These are phyloP conservation scores for Diceros bicornis DNA, from an alignment of 2,797 vertebrate species.

Conservation along the genomic window DNA sequence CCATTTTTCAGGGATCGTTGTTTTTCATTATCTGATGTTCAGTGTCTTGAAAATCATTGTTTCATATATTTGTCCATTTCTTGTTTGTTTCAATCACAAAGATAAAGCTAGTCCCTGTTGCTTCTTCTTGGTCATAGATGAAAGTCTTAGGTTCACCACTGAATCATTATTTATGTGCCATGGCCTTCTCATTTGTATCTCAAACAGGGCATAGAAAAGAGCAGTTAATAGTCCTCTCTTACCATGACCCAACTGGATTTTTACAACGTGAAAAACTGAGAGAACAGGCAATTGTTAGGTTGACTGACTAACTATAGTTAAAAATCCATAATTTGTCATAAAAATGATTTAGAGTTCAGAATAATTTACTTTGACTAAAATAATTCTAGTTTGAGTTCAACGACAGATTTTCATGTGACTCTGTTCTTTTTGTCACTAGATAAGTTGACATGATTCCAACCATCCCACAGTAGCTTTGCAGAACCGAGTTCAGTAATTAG, in stretches of 20 bases:
- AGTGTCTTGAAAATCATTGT: background rate
- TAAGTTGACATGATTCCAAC: constrained; percentile 50
- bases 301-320: constrained; percentile 62
- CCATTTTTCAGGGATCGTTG: background rate
- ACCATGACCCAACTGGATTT: constrained; percentile 60
- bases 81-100: background rate
- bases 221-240: constrained; percentile 13
- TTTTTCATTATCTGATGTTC: background rate
- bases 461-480: constrained; percentile 39
- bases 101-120: background rate
- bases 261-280: constrained; percentile 56
- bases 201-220: constrained; percentile 40
- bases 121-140: background rate
- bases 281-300: constrained; percentile 70
- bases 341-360: constrained; percentile 64
- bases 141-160: background rate
- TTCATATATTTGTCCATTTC: background rate
- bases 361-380: constrained; percentile 56
- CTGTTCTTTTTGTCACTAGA: constrained; percentile 44
- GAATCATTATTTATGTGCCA: constrained; percentile 25
- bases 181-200: background rate
- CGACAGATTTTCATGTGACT: constrained; percentile 34
- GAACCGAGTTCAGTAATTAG: constrained; percentile 34
- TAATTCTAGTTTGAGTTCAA: constrained; percentile 73
- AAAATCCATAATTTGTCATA: constrained; percentile 66